A percentile compares a stretch with the other conserved stretches of the same genome.
Evolutionary conservation across 2,888 invertebrate species (phyloP).

Genomic region (Drosophila sordidula): DNA sequence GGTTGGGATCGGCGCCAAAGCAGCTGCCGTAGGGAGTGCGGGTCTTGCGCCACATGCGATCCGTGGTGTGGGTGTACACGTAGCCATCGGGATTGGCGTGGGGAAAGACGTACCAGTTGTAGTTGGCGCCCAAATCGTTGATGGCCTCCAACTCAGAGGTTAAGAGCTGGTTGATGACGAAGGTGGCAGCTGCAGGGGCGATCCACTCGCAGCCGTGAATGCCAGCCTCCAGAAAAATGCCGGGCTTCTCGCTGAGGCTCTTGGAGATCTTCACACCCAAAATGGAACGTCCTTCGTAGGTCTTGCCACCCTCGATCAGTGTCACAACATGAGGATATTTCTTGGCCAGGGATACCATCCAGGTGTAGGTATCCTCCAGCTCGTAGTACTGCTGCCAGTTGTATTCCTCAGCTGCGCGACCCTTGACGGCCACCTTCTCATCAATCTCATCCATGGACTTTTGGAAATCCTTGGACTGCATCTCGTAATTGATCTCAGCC

Average conservation of each 20-base stretch:
- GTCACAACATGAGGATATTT: constrained; percentile 86
- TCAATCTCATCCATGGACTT: constrained; percentile 71
- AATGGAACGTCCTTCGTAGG: constrained; percentile 88
- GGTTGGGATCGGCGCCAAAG: constrained; percentile 90
- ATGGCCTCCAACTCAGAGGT: constrained; percentile 86
- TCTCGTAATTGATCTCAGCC: constrained; percentile 85
- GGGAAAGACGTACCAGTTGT: constrained; percentile 92
- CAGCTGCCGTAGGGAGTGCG: constrained; percentile 86
- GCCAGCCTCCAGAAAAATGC: constrained; percentile 88
- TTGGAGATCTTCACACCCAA: constrained; percentile 87
- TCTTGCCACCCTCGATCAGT: constrained; percentile 86
- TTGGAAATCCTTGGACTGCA: constrained; percentile 85
- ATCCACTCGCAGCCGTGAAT: constrained; percentile 93
- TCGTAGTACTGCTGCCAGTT: constrained; percentile 81
- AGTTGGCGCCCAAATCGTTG: constrained; percentile 86
- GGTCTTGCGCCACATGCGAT: constrained; percentile 89
- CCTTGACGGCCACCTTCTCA: constrained; percentile 59
- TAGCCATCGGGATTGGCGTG: constrained; percentile 92
- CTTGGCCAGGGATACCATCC: constrained; percentile 86
- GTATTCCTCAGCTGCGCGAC: constrained; percentile 58
- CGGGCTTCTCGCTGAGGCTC: constrained; percentile 85
- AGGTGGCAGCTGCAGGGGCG: constrained; percentile 88
- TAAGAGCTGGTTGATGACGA: constrained; percentile 87
- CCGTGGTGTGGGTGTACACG: constrained; percentile 86
- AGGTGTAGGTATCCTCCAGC: constrained; percentile 86